These are phyloP conservation scores for Philopedon plagiatum DNA, from an alignment of 2,888 invertebrate genomes.

Conservation along the genomic window DNA sequence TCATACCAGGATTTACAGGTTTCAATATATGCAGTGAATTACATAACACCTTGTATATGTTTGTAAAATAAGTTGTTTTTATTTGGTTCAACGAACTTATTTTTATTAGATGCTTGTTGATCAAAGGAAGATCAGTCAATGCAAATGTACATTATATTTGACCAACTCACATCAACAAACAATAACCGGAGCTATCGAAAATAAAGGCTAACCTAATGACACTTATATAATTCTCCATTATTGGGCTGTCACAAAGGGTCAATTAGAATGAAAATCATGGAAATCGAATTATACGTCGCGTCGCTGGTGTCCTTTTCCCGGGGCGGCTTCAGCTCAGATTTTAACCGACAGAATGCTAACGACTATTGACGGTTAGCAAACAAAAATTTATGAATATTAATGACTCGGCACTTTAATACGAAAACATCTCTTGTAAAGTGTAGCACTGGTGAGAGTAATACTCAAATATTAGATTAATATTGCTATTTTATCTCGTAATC, in stretches of 20 bases:
- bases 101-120: too few relatives aligned
- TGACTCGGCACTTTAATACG: neutral
- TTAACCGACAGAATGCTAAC: conserved; percentile 23
- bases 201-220: conserved; percentile 38
- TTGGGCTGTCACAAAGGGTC: conserved; percentile 41
- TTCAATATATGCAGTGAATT: too few relatives aligned
- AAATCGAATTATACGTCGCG: conserved; percentile 31
- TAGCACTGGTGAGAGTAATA: too few relatives aligned
- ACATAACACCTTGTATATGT: too few relatives aligned
- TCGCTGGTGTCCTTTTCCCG: conserved; percentile 24
- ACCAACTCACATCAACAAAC: conserved; percentile 9
- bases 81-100: too few relatives aligned
- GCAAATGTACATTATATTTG: too few relatives aligned
- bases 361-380: conserved; percentile 5
- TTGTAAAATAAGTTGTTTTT: too few relatives aligned
- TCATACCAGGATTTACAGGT: too few relatives aligned
- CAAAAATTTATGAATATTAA: conserved; percentile 15
- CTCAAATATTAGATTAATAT: too few relatives aligned
- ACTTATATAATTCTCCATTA: conserved; percentile 35
- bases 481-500: too few relatives aligned
- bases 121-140: too few relatives aligned
- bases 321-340: conserved; percentile 4
- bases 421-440: neutral
- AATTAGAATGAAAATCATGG: conserved; percentile 40
- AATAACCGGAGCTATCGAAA: conserved; percentile 25